Evolutionary conservation across 2,888 invertebrate genomes (phyloP).

Genomic region (Clunio marinus): DNA sequence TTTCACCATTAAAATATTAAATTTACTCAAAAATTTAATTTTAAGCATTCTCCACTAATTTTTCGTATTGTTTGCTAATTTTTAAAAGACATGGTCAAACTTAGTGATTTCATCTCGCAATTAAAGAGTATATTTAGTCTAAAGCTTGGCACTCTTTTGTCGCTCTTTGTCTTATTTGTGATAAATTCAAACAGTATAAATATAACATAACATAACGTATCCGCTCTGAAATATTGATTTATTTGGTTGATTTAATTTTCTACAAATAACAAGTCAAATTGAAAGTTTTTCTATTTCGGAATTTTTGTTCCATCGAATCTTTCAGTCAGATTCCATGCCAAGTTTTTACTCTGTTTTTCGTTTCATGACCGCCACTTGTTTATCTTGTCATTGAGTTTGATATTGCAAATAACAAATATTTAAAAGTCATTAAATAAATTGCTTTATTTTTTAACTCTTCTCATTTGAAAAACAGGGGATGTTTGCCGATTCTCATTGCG

Average conservation of each 20-base stretch:
- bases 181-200: slow-evolving; percentile 8
- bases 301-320: neutral
- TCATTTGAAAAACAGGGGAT: neutral
- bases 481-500: neutral
- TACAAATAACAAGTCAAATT: slow-evolving; percentile 19
- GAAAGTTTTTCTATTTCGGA: slow-evolving; percentile 27
- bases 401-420: slow-evolving; percentile 35
- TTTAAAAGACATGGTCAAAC: too few species aligned
- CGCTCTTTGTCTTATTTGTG: neutral
- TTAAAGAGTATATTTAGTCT: too few species aligned
- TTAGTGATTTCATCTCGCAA: too few species aligned
- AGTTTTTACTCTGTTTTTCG: neutral
- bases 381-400: slow-evolving; percentile 31
- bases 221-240: slow-evolving; percentile 35
- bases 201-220: slow-evolving; percentile 31
- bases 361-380: neutral
- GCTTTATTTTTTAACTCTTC: slow-evolving; percentile 5
- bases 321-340: neutral
- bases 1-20: slow-evolving; percentile 24
- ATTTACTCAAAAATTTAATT: slow-evolving; percentile 26
- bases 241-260: slow-evolving; percentile 6
- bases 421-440: slow-evolving; percentile 36
- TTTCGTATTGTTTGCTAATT: neutral
- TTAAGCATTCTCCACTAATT: slow-evolving; percentile 34
- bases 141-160: neutral